phyloP scores from a whole-genome alignment of 2,113 vertebrate species.

The Proterorhinus semilunaris region DNA sequence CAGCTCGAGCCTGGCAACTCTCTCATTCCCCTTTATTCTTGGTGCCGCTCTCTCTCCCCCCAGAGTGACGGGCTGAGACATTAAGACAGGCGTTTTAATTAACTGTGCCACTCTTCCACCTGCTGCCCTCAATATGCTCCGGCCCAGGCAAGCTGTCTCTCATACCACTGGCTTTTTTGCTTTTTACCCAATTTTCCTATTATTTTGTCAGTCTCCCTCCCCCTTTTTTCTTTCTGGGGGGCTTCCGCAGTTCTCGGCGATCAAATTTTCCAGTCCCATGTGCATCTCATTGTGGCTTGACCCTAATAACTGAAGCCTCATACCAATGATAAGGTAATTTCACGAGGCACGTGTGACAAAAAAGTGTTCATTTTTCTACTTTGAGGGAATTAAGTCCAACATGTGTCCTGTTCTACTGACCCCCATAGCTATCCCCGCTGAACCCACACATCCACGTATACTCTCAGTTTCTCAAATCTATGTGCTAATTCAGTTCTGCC shows the following conservation, averaged over 20 bases:
- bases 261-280: slow-evolving; percentile 21
- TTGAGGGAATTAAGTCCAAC: slow-evolving; percentile 66
- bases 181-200: slow-evolving; percentile 50
- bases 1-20: slow-evolving; percentile 64
- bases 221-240: slow-evolving; percentile 42
- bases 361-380: slow-evolving; percentile 62
- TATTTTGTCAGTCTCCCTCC: slow-evolving; percentile 32
- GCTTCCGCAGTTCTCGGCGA: slow-evolving; percentile 35
- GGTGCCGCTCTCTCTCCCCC: slow-evolving; percentile 41
- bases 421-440: slow-evolving; percentile 33
- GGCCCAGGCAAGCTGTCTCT: slow-evolving; percentile 75
- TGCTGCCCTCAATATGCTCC: slow-evolving; percentile 78
- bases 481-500: slow-evolving; percentile 68
- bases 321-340: slow-evolving; percentile 58
- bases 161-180: slow-evolving; percentile 51
- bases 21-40: slow-evolving; percentile 35
- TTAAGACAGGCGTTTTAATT: slow-evolving; percentile 78
- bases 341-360: slow-evolving; percentile 58
- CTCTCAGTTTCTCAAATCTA: slow-evolving; percentile 58
- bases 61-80: slow-evolving; percentile 74
- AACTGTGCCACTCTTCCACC: slow-evolving; percentile 78
- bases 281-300: slow-evolving; percentile 42
- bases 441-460: slow-evolving; percentile 1
- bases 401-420: slow-evolving; percentile 70
- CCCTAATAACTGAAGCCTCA: slow-evolving; percentile 64